Evolutionary conservation across 2,797 vertebrate species (phyloP).

Genomic region (Xenentodon cancila): DNA sequence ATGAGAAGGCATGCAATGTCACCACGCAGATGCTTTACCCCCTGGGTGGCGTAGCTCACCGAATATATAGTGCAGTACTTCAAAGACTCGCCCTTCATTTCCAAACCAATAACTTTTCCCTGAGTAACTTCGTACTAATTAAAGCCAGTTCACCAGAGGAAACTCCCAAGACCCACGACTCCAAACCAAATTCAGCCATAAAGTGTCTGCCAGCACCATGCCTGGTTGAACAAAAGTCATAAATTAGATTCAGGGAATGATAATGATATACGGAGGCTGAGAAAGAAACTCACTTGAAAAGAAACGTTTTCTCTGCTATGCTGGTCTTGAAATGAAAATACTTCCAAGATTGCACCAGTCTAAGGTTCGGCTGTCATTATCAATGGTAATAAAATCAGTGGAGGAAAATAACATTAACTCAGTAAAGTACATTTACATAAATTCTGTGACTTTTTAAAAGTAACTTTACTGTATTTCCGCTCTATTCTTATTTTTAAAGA

Average conservation of each 20-base stretch:
- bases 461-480: background rate
- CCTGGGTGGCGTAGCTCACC: constrained; percentile 65
- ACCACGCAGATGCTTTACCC: constrained; percentile 70
- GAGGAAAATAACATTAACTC: background rate
- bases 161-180: constrained; percentile 50
- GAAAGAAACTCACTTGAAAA: constrained; percentile 26
- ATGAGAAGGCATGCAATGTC: constrained; percentile 68
- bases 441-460: background rate
- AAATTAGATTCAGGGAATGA: constrained; percentile 64
- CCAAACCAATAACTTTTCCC: constrained; percentile 76
- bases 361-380: background rate
- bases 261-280: constrained; percentile 43
- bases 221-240: constrained; percentile 64
- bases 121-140: constrained; percentile 74
- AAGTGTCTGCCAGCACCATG: constrained; percentile 55
- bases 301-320: constrained; percentile 42
- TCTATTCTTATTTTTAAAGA: too few relatives aligned
- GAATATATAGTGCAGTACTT: constrained; percentile 80
- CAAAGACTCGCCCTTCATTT: constrained; percentile 83
- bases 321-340: constrained; percentile 29
- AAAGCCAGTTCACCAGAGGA: constrained; percentile 66
- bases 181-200: constrained; percentile 60
- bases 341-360: background rate
- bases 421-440: background rate
- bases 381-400: background rate